Percentiles rank a stretch among this genome's conserved stretches.
Conservation (phyloP, 2,888 invertebrate species). For the Ecdyonurus torrentis region DNA sequence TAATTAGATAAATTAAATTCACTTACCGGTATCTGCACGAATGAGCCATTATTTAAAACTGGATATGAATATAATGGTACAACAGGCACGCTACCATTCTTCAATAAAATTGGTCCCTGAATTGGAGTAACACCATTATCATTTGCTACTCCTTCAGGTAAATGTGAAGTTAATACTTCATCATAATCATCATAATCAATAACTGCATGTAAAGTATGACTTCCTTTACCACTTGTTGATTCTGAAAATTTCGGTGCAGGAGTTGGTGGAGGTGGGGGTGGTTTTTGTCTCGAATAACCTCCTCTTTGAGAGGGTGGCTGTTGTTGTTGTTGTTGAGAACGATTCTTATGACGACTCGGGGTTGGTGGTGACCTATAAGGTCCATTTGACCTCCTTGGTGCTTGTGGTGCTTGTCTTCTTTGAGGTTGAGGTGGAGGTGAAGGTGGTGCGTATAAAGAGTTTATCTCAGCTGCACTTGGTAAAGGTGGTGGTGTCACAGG, state of each 20-base stretch:
- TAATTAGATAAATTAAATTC: too few species aligned
- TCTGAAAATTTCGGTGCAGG: not conserved
- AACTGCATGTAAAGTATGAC: conserved; percentile 39
- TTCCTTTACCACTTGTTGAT: not conserved
- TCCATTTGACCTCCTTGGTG: not conserved
- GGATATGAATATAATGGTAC: conserved; percentile 74
- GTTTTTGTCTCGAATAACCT: not conserved
- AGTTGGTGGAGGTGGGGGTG: not conserved
- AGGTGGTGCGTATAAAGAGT: not conserved
- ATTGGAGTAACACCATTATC: conserved; percentile 61
- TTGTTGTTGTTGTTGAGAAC: not conserved
- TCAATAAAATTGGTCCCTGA: conserved; percentile 72
- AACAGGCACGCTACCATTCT: conserved; percentile 73
- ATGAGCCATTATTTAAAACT: conserved; percentile 67
- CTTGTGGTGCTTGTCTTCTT: not conserved
- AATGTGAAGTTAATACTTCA: conserved; percentile 18
- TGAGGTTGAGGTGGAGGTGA: not conserved
- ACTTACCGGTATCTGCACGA: conserved; percentile 83
- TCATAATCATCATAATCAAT: conserved; percentile 55
- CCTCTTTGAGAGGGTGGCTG: not conserved
- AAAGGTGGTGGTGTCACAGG: conserved; percentile 3
- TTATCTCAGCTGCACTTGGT: not conserved
- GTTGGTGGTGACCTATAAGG: conserved; percentile 3
- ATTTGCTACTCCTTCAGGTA: conserved; percentile 12
- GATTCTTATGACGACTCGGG: not conserved